These are phyloP conservation scores for Haliclona indistincta DNA, from an alignment of 37 sponge, comb jelly and placozoan genomes.

Conservation along the genomic window DNA sequence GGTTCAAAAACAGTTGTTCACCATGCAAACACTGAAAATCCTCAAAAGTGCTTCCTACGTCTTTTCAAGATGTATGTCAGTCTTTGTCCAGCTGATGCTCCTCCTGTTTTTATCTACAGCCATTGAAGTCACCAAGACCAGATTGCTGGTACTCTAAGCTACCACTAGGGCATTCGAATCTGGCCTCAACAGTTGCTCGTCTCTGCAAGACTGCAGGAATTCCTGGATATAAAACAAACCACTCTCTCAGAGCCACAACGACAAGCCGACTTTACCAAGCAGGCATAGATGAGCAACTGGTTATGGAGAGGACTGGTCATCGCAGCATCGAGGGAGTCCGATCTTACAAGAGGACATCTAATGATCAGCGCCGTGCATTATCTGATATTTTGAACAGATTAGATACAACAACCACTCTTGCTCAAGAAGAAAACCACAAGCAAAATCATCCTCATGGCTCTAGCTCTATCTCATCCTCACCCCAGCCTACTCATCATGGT, in stretches of 20 bases:
- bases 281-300: constrained; percentile 31
- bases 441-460: no score
- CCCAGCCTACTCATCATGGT: no score
- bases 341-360: constrained; percentile 30
- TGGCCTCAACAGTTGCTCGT: not conserved
- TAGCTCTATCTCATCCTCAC: no score
- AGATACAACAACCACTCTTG: no score
- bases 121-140: not conserved
- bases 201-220: constrained; percentile 27
- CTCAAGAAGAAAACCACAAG: no score
- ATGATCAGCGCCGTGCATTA: not conserved
- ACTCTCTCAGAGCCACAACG: constrained; percentile 38
- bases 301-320: constrained; percentile 50
- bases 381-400: constrained; percentile 27
- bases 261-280: constrained; percentile 26
- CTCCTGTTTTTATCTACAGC: constrained; percentile 12
- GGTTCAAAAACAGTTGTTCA: no score
- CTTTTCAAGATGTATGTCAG: constrained; percentile 17
- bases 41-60: constrained; percentile 20
- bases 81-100: constrained; percentile 7
- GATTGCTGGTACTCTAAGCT: constrained; percentile 12
- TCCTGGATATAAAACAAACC: constrained; percentile 15
- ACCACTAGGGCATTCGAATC: constrained; percentile 22
- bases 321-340: constrained; percentile 26
- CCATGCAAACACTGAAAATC: constrained; percentile 11